These are phyloP conservation scores for Pachyuromys duprasi DNA, from an alignment of 2,797 vertebrate genomes.

Conservation along the genomic window DNA sequence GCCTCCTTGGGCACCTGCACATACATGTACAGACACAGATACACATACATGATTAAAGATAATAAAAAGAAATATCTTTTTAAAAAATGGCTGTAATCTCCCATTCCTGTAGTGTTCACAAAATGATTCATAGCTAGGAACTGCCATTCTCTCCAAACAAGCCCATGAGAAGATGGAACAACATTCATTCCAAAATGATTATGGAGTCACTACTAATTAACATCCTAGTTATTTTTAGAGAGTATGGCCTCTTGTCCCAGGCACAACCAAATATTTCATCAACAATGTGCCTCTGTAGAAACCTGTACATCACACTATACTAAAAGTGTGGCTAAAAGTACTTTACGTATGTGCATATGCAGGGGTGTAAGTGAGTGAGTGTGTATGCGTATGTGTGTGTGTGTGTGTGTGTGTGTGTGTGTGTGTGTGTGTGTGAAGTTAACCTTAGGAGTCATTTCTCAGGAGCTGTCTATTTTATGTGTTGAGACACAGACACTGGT, in stretches of 20 bases:
- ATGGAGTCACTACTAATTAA: not conserved
- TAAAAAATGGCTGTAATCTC: not conserved
- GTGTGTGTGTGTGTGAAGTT: not conserved
- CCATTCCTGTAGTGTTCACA: not conserved
- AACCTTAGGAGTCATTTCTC: not conserved
- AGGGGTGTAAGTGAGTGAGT: not conserved
- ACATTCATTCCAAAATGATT: not conserved
- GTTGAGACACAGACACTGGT: not conserved
- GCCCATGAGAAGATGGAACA: not conserved
- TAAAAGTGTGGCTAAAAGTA: constrained; percentile 12
- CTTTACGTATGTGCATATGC: not conserved
- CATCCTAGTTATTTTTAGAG: constrained; percentile 38
- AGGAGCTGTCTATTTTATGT: not conserved
- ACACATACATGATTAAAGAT: not conserved
- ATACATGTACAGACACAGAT: not conserved
- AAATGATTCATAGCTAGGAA: constrained; percentile 5
- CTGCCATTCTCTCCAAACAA: constrained; percentile 41
- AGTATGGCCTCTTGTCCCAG: not conserved
- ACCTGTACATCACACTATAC: not conserved
- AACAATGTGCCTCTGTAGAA: constrained; percentile 38
- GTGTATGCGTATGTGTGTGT: not conserved
- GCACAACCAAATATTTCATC: not conserved
- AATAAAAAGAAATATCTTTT: not conserved
- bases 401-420: not conserved
- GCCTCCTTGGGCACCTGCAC: not conserved